Base-by-base conservation (phyloP, 1,140 invertebrate species). In the Heliconius nattereri region DNA sequence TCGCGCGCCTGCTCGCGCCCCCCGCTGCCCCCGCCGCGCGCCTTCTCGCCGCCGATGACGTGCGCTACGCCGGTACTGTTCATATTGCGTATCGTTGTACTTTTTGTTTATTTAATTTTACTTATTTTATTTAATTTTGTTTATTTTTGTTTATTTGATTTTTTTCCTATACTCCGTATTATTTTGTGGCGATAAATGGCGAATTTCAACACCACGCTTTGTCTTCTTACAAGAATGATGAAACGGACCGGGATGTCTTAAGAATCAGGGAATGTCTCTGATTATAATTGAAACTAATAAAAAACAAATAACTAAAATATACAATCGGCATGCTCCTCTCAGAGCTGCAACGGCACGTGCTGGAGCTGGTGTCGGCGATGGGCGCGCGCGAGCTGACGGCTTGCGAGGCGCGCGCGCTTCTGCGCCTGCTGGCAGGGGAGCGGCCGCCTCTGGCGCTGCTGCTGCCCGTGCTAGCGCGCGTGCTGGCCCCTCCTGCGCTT, bases 311-410 rank as follows among this genome's bases (percentile, higher is more conserved):
- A 32, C 32, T 7, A 32, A 32, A 32, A 32, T 32, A 32, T 32
- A 7, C 2, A 32, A 32, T 32, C 11, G 9, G 37, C 37, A 11
- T 11, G 26, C 40, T n/a, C 45, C 45, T 1, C 86, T 1, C 86
- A 96, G 96, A 96, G 74, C 86, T 96, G 49, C 96, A 96, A 84
- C 90, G 94, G 54, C 95, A 95, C 60, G 90, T 96, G n/a, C 85
- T 96, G 52, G 95, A 96, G 86, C 92, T 96, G 32, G 95, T 96
- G 60, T 95, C 95, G 20, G 89, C 95, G 37, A 84, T 26, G 60
- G 11, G 60, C 23, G 26, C 57, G 23, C 20, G 71, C 71, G 35
- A 19, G 13, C 16, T 96, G 71, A 95, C 95, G 5, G 93, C 93
- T 13, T 95, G 88, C 95, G 6, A 75, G 88, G 84, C 96, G 60